phyloP scores from a whole-genome alignment of 2,113 vertebrate genomes.

The Lampris megalopsis region DNA sequence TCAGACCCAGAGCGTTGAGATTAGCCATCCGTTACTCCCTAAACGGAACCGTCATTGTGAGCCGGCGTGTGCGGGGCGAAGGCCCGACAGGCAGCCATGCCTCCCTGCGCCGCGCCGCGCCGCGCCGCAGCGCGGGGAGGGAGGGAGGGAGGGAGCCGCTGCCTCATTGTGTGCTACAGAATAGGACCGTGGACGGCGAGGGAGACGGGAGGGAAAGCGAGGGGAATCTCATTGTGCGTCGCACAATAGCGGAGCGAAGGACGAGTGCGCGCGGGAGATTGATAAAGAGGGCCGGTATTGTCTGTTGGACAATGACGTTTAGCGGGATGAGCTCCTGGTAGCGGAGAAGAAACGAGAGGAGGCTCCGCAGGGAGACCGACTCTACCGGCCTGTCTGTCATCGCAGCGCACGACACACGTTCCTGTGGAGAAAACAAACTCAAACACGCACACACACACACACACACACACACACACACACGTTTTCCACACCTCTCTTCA shows the following conservation, averaged over 20 bases:
- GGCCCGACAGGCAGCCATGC: slow-evolving; percentile 57
- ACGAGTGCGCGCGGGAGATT: slow-evolving; percentile 17
- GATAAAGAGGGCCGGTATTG: slow-evolving; percentile 52
- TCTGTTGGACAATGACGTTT: slow-evolving; percentile 42
- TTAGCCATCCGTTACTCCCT: slow-evolving; percentile 1
- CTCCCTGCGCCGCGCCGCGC: slow-evolving; percentile 42
- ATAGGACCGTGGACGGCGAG: slow-evolving; percentile 69
- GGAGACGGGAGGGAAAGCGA: slow-evolving; percentile 61
- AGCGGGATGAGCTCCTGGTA: slow-evolving; percentile 36
- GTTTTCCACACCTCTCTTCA: background rate
- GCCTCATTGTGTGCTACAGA: slow-evolving; percentile 68
- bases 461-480: background rate
- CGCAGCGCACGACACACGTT: slow-evolving; percentile 17
- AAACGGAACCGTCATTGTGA: slow-evolving; percentile 59
- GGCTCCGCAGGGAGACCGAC: slow-evolving; percentile 57
- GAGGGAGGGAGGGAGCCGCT: slow-evolving; percentile 39
- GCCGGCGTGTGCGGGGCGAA: slow-evolving; percentile 34
- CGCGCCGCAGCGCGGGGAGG: too few relatives aligned
- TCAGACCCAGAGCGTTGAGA: slow-evolving; percentile 17
- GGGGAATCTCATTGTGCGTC: slow-evolving; percentile 67
- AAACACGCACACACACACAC: background rate
- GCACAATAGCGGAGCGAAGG: slow-evolving; percentile 62
- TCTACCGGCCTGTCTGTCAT: slow-evolving; percentile 36
- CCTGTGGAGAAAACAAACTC: too few relatives aligned
- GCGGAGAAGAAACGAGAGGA: slow-evolving; percentile 23